phyloP scores from a whole-genome alignment of 2,888 invertebrate species.

The Acronicta alni region DNA sequence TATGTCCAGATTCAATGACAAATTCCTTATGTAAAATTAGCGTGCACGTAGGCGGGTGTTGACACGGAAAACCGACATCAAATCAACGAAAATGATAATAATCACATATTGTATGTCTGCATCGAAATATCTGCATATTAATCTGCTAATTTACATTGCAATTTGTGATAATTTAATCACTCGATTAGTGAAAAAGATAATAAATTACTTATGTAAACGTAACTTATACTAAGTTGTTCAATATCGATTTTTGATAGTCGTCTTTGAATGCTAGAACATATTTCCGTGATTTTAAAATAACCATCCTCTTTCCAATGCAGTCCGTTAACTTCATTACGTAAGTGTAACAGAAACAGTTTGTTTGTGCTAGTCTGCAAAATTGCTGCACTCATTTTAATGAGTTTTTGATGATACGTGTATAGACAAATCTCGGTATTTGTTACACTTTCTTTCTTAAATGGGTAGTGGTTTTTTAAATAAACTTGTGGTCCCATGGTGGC shows the following conservation, averaged over 20 bases:
- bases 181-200: too few relatives aligned
- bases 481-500: too few relatives aligned
- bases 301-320: slow-evolving; percentile 25
- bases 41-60: slow-evolving; percentile 44
- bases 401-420: slow-evolving; percentile 12
- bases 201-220: too few relatives aligned
- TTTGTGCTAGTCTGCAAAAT: slow-evolving; percentile 18
- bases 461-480: too few relatives aligned
- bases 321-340: slow-evolving; percentile 14
- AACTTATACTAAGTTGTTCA: too few relatives aligned
- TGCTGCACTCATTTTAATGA: slow-evolving; percentile 9
- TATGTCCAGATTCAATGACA: slow-evolving; percentile 52
- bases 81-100: slow-evolving; percentile 4
- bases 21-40: slow-evolving; percentile 52
- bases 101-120: slow-evolving; percentile 1
- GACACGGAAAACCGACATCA: slow-evolving; percentile 25
- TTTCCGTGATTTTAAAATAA: slow-evolving; percentile 44
- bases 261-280: too few relatives aligned
- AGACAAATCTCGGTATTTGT: neutral
- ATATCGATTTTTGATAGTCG: too few relatives aligned
- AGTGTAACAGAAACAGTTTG: slow-evolving; percentile 25
- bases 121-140: too few relatives aligned
- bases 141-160: too few relatives aligned
- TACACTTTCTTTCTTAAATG: too few relatives aligned
- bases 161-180: too few relatives aligned